Evolutionary conservation across 2,113 vertebrate genomes (phyloP).

Genomic region (Neopipo cinnamomea): DNA sequence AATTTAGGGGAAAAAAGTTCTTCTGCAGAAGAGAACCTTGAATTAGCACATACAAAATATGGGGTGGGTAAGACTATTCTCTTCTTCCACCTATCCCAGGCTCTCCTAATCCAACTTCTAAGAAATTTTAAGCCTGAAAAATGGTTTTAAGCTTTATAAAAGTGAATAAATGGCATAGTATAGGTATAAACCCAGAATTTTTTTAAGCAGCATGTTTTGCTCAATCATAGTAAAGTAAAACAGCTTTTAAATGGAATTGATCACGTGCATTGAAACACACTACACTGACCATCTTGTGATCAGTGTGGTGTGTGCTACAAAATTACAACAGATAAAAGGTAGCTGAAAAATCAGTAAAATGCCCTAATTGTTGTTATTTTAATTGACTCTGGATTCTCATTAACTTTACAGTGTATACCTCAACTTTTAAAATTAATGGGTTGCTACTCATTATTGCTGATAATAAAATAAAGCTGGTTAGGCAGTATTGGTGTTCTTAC

Average conservation of each 20-base stretch:
- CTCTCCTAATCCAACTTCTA: slow-evolving; percentile 15
- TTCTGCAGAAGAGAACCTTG: slow-evolving; percentile 63
- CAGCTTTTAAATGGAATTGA: background rate
- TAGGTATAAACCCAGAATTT: slow-evolving; percentile 15
- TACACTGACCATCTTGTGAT: background rate
- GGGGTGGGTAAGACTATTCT: background rate
- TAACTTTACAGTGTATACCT: slow-evolving; percentile 10
- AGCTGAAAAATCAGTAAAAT: slow-evolving; percentile 39
- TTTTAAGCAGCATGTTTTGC: slow-evolving; percentile 39
- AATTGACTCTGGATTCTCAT: slow-evolving; percentile 40
- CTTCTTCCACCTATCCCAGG: background rate
- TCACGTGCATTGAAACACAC: background rate
- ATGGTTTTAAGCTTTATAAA: slow-evolving; percentile 41
- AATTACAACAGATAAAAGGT: slow-evolving; percentile 22
- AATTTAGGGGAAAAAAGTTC: slow-evolving; percentile 69
- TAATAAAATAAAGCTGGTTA: background rate
- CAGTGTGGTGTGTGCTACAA: background rate
- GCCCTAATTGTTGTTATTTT: slow-evolving; percentile 21
- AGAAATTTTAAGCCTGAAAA: slow-evolving; percentile 64
- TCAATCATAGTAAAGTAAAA: slow-evolving; percentile 1
- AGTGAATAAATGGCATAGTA: background rate
- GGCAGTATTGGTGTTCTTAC: background rate
- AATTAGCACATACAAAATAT: slow-evolving; percentile 55
- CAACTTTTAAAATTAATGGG: background rate
- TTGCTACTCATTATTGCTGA: background rate